Conservation (phyloP, 1,140 invertebrate species). For the Sarcophaga bullata region DNA sequence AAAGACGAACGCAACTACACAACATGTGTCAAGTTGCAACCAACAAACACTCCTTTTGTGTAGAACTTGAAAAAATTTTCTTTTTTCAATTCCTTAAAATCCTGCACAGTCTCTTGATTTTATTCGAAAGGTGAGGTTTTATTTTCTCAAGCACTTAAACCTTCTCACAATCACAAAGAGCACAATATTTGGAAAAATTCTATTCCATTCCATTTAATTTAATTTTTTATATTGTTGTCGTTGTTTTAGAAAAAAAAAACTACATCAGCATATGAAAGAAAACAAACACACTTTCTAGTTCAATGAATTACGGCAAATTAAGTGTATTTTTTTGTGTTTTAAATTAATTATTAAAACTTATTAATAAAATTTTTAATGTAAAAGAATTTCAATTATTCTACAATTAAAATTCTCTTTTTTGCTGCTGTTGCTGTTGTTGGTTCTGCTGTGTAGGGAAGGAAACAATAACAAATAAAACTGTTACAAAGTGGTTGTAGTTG, state of each 20-base stretch:
- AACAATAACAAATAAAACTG: not conserved
- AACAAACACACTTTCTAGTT: too few species aligned
- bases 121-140: constrained; percentile 47
- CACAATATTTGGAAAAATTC: constrained; percentile 7
- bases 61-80: constrained; percentile 23
- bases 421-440: too few species aligned
- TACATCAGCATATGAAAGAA: too few species aligned
- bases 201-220: not conserved
- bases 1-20: not conserved
- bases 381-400: constrained; percentile 8
- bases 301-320: too few species aligned
- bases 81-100: constrained; percentile 31
- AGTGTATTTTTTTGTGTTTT: constrained; percentile 28
- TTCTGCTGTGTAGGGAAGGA: too few species aligned
- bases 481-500: constrained; percentile 21
- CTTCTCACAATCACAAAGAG: not conserved
- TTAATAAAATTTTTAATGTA: not conserved
- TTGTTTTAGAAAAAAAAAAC: too few species aligned
- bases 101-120: constrained; percentile 46
- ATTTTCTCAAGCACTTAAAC: constrained; percentile 42
- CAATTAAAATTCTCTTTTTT: too few species aligned
- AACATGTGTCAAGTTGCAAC: constrained; percentile 28
- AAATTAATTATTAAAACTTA: not conserved
- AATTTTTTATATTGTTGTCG: too few species aligned
- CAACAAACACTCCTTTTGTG: constrained; percentile 25